Conservation (phyloP, 2,888 invertebrate genomes). For the Lumbricus terrestris region DNA sequence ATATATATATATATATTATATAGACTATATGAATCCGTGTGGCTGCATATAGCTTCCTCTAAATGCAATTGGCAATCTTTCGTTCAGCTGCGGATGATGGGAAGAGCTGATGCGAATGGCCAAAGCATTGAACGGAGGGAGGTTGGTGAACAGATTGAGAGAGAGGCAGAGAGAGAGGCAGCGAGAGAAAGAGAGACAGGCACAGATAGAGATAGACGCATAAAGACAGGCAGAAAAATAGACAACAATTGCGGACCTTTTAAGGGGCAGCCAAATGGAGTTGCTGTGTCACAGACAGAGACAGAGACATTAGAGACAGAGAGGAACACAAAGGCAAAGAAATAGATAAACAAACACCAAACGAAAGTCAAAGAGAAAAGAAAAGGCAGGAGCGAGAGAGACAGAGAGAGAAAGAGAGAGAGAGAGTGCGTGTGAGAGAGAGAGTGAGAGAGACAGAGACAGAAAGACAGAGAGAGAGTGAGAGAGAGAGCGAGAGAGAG, state of each 20-base stretch:
- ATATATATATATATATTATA: background rate
- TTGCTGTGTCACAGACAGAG: background rate
- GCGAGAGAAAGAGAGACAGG: background rate
- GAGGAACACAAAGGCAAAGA: background rate
- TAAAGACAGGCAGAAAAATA: background rate
- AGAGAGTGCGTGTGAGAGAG: no score
- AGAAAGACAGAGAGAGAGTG: no score
- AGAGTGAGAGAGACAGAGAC: no score
- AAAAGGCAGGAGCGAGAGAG: background rate
- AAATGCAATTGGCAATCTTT: background rate
- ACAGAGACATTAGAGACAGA: background rate
- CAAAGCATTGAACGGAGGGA: background rate
- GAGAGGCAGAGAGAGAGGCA: background rate
- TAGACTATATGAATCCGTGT: background rate
- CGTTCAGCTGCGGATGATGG: background rate
- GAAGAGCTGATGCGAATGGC: background rate
- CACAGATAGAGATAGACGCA: background rate
- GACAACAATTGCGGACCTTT: background rate
- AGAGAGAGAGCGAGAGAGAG: background rate
- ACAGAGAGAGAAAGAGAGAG: background rate
- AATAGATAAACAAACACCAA: background rate
- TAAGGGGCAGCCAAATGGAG: slow-evolving; percentile 3
- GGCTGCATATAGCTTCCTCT: background rate
- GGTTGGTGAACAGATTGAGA: background rate
- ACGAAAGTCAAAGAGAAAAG: background rate